Evolutionary conservation across 1,140 invertebrate genomes (phyloP).

Genomic region (Drosophila seguyi): DNA sequence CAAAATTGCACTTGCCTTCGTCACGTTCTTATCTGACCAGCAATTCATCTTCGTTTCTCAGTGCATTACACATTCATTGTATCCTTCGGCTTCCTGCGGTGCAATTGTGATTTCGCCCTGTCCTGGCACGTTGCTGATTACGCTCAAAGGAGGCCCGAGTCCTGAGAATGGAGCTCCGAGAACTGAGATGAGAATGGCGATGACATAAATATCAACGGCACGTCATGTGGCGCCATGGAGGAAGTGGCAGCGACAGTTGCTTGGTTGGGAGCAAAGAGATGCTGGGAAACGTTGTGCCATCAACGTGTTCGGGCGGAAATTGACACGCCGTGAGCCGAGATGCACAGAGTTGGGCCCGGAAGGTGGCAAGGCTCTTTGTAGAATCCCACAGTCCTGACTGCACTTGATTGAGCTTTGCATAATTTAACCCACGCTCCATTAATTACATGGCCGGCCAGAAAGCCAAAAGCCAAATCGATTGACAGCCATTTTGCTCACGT

Average conservation of each 20-base stretch:
- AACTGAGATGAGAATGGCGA: constrained; percentile 36
- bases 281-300: constrained; percentile 55
- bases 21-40: neutral
- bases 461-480: constrained; percentile 51
- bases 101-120: constrained; percentile 57
- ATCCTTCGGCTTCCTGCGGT: constrained; percentile 74
- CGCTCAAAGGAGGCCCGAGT: constrained; percentile 43
- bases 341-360: neutral
- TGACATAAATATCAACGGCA: constrained; percentile 62
- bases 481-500: constrained; percentile 36
- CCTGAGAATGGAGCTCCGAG: constrained; percentile 11
- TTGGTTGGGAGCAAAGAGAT: neutral
- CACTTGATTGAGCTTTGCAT: constrained; percentile 69
- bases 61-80: constrained; percentile 60
- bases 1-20: no score
- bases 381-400: constrained; percentile 9
- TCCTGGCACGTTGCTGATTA: constrained; percentile 77
- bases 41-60: constrained; percentile 5
- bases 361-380: neutral
- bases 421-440: constrained; percentile 61
- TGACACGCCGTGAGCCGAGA: constrained; percentile 51
- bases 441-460: constrained; percentile 50
- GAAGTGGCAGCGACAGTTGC: constrained; percentile 43
- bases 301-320: constrained; percentile 77
- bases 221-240: constrained; percentile 62